Percentiles rank a stretch among this genome's conserved stretches.
These are phyloP conservation scores for Hyla sarda DNA, from an alignment of 2,113 vertebrate genomes.

Conservation along the genomic window DNA sequence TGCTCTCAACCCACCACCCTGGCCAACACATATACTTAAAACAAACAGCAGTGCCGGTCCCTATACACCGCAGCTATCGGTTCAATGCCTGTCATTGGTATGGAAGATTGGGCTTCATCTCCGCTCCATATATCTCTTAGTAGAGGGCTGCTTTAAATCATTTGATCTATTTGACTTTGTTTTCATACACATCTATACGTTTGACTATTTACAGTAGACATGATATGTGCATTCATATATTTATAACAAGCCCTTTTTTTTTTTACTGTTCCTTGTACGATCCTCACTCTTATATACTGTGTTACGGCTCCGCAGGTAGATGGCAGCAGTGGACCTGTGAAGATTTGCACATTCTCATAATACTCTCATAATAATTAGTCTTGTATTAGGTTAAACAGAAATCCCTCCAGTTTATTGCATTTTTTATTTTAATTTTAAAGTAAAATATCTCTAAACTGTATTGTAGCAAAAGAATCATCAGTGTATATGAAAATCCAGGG, in stretches of 20 bases:
- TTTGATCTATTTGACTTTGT: neutral
- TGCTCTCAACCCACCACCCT: too few species aligned
- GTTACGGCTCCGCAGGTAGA: conserved; percentile 4
- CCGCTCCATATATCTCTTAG: too few species aligned
- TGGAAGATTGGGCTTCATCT: too few species aligned
- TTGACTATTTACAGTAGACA: neutral
- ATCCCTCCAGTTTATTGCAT: neutral
- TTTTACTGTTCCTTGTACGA: neutral
- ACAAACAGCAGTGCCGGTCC: too few species aligned
- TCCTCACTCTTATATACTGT: neutral
- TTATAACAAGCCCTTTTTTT: neutral
- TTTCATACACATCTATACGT: too few species aligned
- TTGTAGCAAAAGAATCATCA: neutral
- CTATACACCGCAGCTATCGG: too few species aligned
- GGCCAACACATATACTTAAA: too few species aligned
- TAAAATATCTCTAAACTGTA: neutral
- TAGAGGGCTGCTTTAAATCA: too few species aligned
- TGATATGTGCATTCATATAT: neutral
- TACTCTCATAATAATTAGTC: neutral
- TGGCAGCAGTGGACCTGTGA: conserved; percentile 50
- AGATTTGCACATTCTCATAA: neutral
- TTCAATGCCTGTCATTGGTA: too few species aligned
- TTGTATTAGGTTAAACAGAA: neutral
- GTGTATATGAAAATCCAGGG: neutral
- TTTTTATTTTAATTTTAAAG: conserved; percentile 1